A percentile compares a stretch with the other conserved stretches of the same genome.
phyloP scores from a whole-genome alignment of 2,113 vertebrate species.

The Ceyx melanurus region DNA sequence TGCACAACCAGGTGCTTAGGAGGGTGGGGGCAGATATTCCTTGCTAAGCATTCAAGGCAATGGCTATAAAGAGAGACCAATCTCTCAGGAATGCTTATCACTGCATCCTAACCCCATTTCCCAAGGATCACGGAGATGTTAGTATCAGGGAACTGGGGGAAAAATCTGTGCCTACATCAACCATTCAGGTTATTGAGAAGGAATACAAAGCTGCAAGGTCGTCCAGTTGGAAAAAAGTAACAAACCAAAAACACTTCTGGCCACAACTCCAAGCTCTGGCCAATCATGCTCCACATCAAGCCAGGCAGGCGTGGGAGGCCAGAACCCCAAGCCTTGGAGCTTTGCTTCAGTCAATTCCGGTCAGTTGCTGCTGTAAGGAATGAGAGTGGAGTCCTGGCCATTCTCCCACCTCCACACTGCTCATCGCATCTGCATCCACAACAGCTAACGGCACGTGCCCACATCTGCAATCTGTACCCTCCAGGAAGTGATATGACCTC shows the following conservation, averaged over 20 bases:
- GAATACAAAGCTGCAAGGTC: neutral
- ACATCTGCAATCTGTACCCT: conserved; percentile 43
- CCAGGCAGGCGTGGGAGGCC: neutral
- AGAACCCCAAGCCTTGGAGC: neutral
- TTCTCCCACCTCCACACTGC: neutral
- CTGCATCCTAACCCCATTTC: neutral
- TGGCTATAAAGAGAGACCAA: neutral
- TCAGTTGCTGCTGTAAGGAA: neutral
- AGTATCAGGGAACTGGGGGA: neutral
- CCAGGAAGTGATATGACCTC: conserved; percentile 61
- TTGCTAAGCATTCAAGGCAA: neutral
- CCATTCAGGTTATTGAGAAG: neutral
- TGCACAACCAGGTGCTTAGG: neutral
- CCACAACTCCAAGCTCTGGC: neutral
- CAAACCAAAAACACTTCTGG: neutral
- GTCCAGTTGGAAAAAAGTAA: neutral
- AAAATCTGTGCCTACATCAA: conserved; percentile 4
- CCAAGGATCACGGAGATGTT: neutral
- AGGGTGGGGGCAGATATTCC: neutral
- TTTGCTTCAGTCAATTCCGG: neutral
- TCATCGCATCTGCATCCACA: neutral
- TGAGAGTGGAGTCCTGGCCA: neutral
- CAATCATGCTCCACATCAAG: neutral
- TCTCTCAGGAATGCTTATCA: neutral
- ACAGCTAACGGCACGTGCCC: conserved; percentile 29